Evolutionary conservation across 2,113 vertebrate species (phyloP).

Genomic region (Tupaia tana): DNA sequence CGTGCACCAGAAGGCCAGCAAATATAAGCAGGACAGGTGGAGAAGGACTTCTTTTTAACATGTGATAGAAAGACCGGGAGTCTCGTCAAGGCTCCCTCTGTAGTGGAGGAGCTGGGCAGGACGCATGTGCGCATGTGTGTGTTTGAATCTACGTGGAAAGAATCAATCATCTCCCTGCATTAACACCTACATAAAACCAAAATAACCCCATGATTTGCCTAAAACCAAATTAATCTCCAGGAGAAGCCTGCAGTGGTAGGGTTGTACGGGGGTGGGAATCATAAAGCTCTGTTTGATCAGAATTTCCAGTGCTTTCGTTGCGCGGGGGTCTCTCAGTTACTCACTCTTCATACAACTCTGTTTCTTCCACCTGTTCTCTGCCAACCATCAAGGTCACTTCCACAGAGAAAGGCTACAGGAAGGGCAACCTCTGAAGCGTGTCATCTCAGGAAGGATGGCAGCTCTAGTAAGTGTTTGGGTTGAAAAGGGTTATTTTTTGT

Average conservation of each 20-base stretch:
- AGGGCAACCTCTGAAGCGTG: background rate
- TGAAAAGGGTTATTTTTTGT: background rate
- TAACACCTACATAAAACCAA: constrained; percentile 46
- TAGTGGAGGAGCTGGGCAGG: background rate
- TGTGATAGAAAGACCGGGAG: background rate
- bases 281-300: accelerated
- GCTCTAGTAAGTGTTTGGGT: background rate
- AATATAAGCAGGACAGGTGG: accelerated
- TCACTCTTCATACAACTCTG: accelerated
- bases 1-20: accelerated
- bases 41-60: background rate
- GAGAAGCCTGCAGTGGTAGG: background rate
- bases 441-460: background rate
- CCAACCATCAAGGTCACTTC: background rate
- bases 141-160: background rate
- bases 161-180: background rate
- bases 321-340: background rate
- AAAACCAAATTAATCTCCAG: background rate
- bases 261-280: background rate
- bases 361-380: background rate
- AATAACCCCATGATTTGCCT: background rate
- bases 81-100: background rate
- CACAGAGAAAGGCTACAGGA: background rate
- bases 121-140: accelerated
- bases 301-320: accelerated